Base-by-base conservation (phyloP, 2,113 vertebrate genomes). In the Cyrtonyx montezumae region DNA sequence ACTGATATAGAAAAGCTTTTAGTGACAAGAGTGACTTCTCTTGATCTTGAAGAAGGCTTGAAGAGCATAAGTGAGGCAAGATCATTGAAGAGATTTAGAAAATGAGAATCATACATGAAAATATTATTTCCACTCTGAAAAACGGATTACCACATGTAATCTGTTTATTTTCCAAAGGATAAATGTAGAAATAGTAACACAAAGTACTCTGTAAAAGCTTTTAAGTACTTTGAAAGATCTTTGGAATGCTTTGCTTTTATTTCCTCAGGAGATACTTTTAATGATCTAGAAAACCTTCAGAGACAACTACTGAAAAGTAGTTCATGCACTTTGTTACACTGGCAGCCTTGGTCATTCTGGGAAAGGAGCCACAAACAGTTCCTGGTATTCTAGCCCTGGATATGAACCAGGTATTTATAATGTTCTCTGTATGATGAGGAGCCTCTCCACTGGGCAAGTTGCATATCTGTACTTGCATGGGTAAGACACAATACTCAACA, bases 401-500 rank as follows among this genome's bases (percentile, higher is more conserved):
- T 48, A 48, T 0, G 26, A 80, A 59, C 68, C 63, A 90, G 37
- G 49, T 81, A 63, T 62, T 63, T 58, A 18, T 36, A 77, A 36
- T 9, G 74, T 18, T 84, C 73, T 65, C 7, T 0, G 53, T 34
- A 26, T 9, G 6, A 73, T 2, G 10, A 49, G 56, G 32, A 81
- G 40, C 53, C 74, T 36, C 13, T 74, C 61, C 48, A 40, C n/a
- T 5, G 56, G 79, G 25, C 68, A 91, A 68, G 34, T 20, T 1
- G n/a, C 76, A 81, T 19, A 69, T 40, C 34, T 46, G 25, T 40
- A 53, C 32, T 62, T 61, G 48, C 74, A 32, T 0, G 43, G 49
- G 4, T 63, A 37, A 74, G 90, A 61, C 2, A 4, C 46, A 62
- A 11, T 1, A 26, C 69, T 98, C 98, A 99, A 65, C 98, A 99